These are phyloP conservation scores for Borostomias antarcticus DNA, from an alignment of 2,797 vertebrate genomes.

Conservation along the genomic window DNA sequence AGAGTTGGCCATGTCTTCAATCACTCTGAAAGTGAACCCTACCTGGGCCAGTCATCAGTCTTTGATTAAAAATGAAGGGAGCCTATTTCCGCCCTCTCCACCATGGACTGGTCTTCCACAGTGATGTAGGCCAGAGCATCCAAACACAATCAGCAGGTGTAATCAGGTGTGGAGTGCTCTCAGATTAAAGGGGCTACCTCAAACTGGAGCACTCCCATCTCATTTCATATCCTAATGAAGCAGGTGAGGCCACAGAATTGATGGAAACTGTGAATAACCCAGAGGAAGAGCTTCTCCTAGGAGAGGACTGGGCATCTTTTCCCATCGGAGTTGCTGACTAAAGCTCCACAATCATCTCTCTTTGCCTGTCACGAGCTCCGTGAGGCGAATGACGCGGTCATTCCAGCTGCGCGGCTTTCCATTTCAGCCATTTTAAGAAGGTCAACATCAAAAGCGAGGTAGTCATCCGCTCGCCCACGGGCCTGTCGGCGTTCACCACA, in stretches of 20 bases:
- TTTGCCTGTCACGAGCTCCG: constrained; percentile 4
- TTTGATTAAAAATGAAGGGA: constrained; percentile 32
- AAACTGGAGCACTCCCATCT: constrained; percentile 26
- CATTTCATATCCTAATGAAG: constrained; percentile 29
- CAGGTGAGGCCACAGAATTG: constrained; percentile 33
- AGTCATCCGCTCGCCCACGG: constrained; percentile 10
- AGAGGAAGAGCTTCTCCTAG: too few relatives aligned
- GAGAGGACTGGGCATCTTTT: neutral
- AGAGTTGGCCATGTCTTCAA: neutral
- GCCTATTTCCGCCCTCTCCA: constrained; percentile 21
- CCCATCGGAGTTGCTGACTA: constrained; percentile 18
- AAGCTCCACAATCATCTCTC: neutral
- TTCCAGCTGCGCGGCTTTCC: neutral
- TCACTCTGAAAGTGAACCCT: neutral
- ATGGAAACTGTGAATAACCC: constrained; percentile 14
- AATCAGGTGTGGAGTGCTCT: constrained; percentile 55
- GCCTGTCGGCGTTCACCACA: constrained; percentile 11
- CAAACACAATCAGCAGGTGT: constrained; percentile 52
- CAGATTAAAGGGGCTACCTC: constrained; percentile 44
- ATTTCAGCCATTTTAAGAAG: neutral
- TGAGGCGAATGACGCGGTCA: constrained; percentile 3
- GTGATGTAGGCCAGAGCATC: constrained; percentile 18
- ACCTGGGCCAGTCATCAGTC: neutral
- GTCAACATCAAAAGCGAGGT: neutral
- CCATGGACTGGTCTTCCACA: constrained; percentile 22